Conservation (phyloP, 2,888 invertebrate genomes). For the Callimorpha dominula region DNA sequence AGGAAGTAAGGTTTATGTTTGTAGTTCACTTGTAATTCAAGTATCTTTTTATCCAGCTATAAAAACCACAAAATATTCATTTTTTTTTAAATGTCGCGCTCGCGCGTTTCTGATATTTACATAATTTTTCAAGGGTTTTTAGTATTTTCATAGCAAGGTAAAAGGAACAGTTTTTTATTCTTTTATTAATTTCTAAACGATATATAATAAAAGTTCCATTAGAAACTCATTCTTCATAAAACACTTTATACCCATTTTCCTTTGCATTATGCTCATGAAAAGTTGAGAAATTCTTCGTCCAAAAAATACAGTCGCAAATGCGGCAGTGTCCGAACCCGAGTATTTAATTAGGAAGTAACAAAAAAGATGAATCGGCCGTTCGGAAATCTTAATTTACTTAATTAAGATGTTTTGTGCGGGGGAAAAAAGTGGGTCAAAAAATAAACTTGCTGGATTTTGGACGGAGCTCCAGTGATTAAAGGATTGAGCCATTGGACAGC, state of each 20-base stretch:
- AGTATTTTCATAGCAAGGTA: no score
- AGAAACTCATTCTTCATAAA: not conserved
- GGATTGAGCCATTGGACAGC: not conserved
- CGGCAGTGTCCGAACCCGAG: slow-evolving; percentile 39
- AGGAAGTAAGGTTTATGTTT: slow-evolving; percentile 66
- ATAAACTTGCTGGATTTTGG: slow-evolving; percentile 48
- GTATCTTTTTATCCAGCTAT: no score
- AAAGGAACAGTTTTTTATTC: no score
- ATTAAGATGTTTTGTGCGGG: slow-evolving; percentile 68
- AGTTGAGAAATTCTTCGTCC: slow-evolving; percentile 1
- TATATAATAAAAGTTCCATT: not conserved
- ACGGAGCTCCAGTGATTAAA: slow-evolving; percentile 33
- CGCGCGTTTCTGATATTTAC: no score
- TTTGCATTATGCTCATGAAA: slow-evolving; percentile 6
- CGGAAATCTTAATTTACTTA: slow-evolving; percentile 74
- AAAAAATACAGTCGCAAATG: slow-evolving; percentile 27
- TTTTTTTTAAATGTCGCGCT: no score
- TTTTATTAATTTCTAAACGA: not conserved
- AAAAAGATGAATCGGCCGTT: slow-evolving; percentile 67
- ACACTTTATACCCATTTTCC: not conserved
- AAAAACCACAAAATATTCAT: no score
- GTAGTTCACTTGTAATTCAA: not conserved
- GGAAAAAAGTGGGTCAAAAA: slow-evolving; percentile 60
- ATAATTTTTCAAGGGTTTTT: no score
- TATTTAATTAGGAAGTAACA: slow-evolving; percentile 67